Conservation (phyloP, 2,888 invertebrate genomes). For the Leptopilina syphax region DNA sequence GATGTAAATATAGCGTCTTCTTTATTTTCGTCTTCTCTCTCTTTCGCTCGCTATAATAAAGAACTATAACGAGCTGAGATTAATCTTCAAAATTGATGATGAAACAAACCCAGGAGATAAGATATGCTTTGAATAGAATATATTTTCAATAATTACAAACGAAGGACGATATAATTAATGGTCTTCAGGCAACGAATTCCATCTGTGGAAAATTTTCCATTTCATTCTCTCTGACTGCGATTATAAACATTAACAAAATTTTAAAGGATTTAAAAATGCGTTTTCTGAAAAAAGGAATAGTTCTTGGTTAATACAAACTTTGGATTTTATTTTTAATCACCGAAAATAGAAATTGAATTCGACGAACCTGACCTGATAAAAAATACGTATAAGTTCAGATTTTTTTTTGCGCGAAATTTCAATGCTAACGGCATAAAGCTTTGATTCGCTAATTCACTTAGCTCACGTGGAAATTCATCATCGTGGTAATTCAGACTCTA, state of each 20-base stretch:
- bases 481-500: conserved; percentile 58
- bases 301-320: no score
- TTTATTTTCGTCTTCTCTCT: neutral
- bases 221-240: no score
- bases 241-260: no score
- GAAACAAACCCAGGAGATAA: conserved; percentile 33
- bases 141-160: conserved; percentile 37
- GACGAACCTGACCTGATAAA: neutral
- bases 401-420: conserved; percentile 44
- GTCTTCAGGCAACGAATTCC: neutral
- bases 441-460: conserved; percentile 58
- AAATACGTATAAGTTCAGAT: neutral
- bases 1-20: no score
- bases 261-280: no score
- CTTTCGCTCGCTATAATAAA: no score
- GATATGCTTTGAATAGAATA: conserved; percentile 32
- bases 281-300: no score
- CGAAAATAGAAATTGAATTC: neutral
- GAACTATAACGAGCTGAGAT: conserved; percentile 36
- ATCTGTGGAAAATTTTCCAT: neutral
- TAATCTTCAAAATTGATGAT: conserved; percentile 37
- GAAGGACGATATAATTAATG: conserved; percentile 32
- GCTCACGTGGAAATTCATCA: conserved; percentile 57
- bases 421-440: conserved; percentile 56
- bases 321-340: neutral